These are phyloP conservation scores for Anarhynchus alexandrinus DNA, from an alignment of 2,113 vertebrate genomes.

Conservation along the genomic window DNA sequence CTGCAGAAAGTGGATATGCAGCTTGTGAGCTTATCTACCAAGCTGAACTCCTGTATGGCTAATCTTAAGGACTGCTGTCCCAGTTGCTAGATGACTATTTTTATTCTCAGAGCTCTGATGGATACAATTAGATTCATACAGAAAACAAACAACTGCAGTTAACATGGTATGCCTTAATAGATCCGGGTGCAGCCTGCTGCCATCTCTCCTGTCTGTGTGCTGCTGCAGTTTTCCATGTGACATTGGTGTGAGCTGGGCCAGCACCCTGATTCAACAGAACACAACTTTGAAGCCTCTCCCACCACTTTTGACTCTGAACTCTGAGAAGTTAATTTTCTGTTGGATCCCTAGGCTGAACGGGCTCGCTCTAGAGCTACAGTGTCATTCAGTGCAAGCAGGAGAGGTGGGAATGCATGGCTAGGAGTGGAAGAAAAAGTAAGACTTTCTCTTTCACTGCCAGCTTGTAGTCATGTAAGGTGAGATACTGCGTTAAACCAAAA, in stretches of 20 bases:
- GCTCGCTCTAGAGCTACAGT: not conserved
- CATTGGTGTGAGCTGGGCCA: not conserved
- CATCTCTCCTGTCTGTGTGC: not conserved
- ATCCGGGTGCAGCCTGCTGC: not conserved
- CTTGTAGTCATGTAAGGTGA: not conserved
- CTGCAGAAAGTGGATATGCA: not conserved
- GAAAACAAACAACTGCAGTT: not conserved
- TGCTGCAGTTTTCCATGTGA: not conserved
- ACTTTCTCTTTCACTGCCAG: not conserved
- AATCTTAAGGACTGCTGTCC: not conserved
- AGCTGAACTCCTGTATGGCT: not conserved
- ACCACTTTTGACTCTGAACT: not conserved
- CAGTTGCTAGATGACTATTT: not conserved
- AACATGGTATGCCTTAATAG: not conserved
- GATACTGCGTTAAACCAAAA: not conserved
- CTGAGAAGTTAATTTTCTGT: not conserved
- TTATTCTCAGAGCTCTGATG: not conserved
- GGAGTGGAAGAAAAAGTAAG: not conserved
- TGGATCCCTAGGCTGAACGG: not conserved
- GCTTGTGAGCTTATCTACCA: not conserved
- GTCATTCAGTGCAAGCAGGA: not conserved
- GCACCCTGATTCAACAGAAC: not conserved
- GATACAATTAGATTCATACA: not conserved
- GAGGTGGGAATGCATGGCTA: not conserved
- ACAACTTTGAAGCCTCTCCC: not conserved